Conservation (phyloP, 2,113 vertebrate species). For the Cyprinodon tularosa region DNA sequence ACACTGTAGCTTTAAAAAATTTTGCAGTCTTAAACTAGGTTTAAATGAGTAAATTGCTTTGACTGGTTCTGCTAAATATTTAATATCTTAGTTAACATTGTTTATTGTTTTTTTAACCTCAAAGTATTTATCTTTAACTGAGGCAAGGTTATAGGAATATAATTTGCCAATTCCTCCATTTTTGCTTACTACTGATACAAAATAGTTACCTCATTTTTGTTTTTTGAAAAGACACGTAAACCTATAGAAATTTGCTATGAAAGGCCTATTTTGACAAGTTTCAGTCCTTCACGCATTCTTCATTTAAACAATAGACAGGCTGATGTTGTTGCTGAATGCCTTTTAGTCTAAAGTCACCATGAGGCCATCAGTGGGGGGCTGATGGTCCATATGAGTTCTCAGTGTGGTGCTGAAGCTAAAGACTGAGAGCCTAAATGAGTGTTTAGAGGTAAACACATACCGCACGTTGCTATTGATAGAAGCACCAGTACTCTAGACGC, state of each 20-base stretch:
- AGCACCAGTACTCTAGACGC: conserved; percentile 35
- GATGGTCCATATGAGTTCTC: conserved; percentile 56
- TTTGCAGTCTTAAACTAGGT: too few species aligned
- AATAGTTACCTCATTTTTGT: background rate
- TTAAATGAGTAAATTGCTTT: background rate
- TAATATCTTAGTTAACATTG: background rate
- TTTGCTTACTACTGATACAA: background rate
- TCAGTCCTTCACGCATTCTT: background rate
- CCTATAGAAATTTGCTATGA: background rate
- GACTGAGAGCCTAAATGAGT: conserved; percentile 53
- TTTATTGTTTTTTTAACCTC: background rate
- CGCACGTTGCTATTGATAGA: conserved; percentile 29
- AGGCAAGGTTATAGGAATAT: background rate
- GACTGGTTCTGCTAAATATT: background rate
- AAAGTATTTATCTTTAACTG: background rate
- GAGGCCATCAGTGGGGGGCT: conserved; percentile 43
- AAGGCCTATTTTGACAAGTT: background rate
- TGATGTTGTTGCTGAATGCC: conserved; percentile 29
- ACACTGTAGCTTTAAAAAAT: too few species aligned
- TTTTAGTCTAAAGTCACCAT: conserved; percentile 21
- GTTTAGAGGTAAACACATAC: conserved; percentile 49
- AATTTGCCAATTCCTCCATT: background rate
- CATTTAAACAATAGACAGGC: conserved; percentile 7
- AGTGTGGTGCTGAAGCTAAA: conserved; percentile 17
- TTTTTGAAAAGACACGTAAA: background rate